phyloP scores from a whole-genome alignment of 1,140 invertebrate species.

The Drosophila azteca region DNA sequence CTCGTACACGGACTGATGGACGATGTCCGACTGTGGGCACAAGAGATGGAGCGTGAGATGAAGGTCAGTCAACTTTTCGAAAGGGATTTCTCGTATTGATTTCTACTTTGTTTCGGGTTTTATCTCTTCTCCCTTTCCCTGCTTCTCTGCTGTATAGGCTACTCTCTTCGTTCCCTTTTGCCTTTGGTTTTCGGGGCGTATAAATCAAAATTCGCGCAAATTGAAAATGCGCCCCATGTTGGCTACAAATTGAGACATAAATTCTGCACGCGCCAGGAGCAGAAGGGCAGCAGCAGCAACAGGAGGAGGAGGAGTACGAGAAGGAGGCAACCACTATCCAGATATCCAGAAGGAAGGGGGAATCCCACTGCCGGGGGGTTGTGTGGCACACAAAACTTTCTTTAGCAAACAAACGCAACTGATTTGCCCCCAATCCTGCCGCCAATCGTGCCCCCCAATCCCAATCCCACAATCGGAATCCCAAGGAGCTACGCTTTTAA shows the following conservation, averaged over 20 bases:
- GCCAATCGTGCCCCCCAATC: slow-evolving; percentile 34
- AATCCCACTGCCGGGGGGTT: not conserved
- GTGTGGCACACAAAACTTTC: no score
- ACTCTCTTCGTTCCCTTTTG: slow-evolving; percentile 14
- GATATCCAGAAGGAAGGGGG: slow-evolving; percentile 9
- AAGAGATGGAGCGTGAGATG: slow-evolving; percentile 8
- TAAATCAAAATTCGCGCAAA: slow-evolving; percentile 79
- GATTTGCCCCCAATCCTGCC: slow-evolving; percentile 2
- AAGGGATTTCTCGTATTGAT: slow-evolving; percentile 53
- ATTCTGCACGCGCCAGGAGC: slow-evolving; percentile 75
- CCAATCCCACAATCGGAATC: slow-evolving; percentile 31
- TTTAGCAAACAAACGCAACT: slow-evolving; percentile 31
- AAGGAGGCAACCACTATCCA: no score
- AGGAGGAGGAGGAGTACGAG: not conserved
- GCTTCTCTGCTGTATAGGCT: not conserved
- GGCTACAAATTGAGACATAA: slow-evolving; percentile 81
- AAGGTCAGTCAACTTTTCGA: slow-evolving; percentile 33
- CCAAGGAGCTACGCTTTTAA: slow-evolving; percentile 73
- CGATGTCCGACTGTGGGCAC: slow-evolving; percentile 96
- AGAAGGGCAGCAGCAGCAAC: slow-evolving; percentile 2
- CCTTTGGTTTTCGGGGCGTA: slow-evolving; percentile 61
- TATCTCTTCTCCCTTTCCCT: no score
- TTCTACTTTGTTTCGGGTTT: slow-evolving; percentile 52
- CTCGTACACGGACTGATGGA: slow-evolving; percentile 99
- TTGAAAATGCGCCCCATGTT: slow-evolving; percentile 81